A percentile compares a stretch with the other conserved stretches of the same genome.
Conservation (phyloP, 2,113 vertebrate species). For the human region GRCh38 chr9:115496501-115497000, state of each 20-base stretch:
- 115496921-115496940: not conserved
- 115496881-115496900: not conserved
- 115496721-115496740: conserved; percentile 1
- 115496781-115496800: not conserved
- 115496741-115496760: not conserved
- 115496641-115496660: not conserved
- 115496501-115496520: conserved; percentile 1
- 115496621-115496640: conserved; percentile 21
- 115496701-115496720: not conserved
- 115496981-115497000: not conserved
- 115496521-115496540: not conserved
- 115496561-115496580: conserved; percentile 45
- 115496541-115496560: not conserved
- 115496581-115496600: conserved; percentile 20
- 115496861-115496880: not conserved
- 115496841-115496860: not conserved
- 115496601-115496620: not conserved
- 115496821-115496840: not conserved
- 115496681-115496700: not conserved
- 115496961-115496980: not conserved
- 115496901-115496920: not conserved
- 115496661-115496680: conserved; percentile 23
- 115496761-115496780: not conserved
- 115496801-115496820: not conserved
- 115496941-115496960: not conserved